Base-by-base conservation (phyloP, 2,797 vertebrate species). In the Odontamblyopus lacepedii region DNA sequence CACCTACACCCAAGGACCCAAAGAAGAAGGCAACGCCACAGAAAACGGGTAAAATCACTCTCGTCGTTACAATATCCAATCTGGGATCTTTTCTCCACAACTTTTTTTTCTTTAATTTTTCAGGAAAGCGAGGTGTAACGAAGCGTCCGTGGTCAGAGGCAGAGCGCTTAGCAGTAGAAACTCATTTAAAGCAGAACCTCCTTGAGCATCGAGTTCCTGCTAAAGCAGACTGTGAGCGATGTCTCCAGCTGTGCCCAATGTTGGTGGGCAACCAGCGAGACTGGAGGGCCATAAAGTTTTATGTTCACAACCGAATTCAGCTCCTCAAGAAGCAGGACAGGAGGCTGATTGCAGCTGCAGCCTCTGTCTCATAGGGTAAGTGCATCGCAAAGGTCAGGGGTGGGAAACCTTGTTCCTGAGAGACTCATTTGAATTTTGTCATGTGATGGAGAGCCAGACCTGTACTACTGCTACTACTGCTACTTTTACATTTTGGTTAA, bases 261-360 rank as follows among this genome's bases (percentile, higher is more conserved):
- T 87, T 95, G 77, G 94, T 92, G 76, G 92, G 91, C 88, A 95
- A 95, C 85, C 92, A 94, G 73, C 88, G 94, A 15, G 93, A 95
- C 92, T 95, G 94, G 94, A 86, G 94, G 67, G 88, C 94, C 0
- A 94, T 95, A 85, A 95, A 95, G 85, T 95, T 95, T 80, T 95
- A 95, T 41, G 94, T 94, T 70, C 94, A 95, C 91, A 95, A 95
- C 85, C 93, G 94, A 78, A 95, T 95, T 76, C 94, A 95, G 84
- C 90, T 95, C 72, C 91, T 95, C 60, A 95, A 93, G 86, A 95
- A 95, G 87, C 94, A 94, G 80, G 92, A 90, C 16, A 85, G 92
- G 63, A 82, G 93, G 76, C 92, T 93, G 62, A 87, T 85, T 4
- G 89, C 88, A 0, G 87, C 86, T 0, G 73, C 83, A 0, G 73